Conservation (phyloP, 2,888 invertebrate genomes). For the Pseudococcus viburni region DNA sequence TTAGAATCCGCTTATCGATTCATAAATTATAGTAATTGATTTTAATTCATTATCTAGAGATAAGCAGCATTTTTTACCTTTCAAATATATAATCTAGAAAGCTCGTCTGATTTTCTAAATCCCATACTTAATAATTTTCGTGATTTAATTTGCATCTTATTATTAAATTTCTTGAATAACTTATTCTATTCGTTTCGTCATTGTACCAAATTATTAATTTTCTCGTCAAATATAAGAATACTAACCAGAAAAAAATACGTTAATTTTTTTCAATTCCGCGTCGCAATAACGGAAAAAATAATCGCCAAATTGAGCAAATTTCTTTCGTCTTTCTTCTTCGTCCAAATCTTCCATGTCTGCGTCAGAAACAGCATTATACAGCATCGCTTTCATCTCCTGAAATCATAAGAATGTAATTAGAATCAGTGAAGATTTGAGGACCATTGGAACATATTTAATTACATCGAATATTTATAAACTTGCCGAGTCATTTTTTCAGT, state of each 20-base stretch:
- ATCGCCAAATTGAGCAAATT: slow-evolving; percentile 95
- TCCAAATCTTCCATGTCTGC: slow-evolving; percentile 93
- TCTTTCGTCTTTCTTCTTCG: slow-evolving; percentile 87
- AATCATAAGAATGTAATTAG: slow-evolving; percentile 68
- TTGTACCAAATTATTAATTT: background rate
- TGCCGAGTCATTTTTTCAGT: background rate
- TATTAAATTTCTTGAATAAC: background rate
- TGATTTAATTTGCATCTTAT: background rate
- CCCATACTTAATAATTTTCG: background rate
- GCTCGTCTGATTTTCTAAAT: background rate
- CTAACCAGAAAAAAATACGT: slow-evolving; percentile 93
- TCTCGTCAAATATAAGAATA: background rate
- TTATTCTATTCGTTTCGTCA: background rate
- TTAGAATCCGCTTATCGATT: background rate
- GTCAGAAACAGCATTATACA: slow-evolving; percentile 92
- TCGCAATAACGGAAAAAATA: slow-evolving; percentile 96
- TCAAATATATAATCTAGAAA: background rate
- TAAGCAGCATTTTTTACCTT: slow-evolving; percentile 1
- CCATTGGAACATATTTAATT: no score
- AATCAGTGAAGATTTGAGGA: slow-evolving; percentile 64
- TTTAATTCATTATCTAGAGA: background rate
- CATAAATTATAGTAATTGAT: background rate
- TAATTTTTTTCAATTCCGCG: slow-evolving; percentile 95
- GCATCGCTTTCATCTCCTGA: slow-evolving; percentile 95
- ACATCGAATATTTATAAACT: background rate